Evolutionary conservation across 2,888 invertebrate genomes (phyloP), one percentile per base, ranked within the genome.

Genomic region (Pherbina coryleti): DNA sequence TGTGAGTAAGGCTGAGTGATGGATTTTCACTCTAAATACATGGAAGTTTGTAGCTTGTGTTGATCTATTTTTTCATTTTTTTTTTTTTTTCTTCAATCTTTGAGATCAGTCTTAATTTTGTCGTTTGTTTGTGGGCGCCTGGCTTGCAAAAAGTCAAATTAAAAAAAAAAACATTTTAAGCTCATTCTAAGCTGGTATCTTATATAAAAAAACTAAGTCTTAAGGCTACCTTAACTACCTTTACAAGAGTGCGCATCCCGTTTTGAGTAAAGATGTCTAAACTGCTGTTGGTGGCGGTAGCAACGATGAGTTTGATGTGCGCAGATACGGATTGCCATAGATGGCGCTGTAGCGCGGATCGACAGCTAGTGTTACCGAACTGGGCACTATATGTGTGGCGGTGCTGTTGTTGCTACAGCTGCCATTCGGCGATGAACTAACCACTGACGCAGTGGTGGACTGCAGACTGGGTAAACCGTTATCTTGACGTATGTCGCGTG

Each of bases 291-390:
- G 93, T 82, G 91, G 93, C 86, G 91, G 93, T 89, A 91, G 91
- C 82, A 90, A 86, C 62, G 89, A 90, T 62, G 89, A 92, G 81
- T 92, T 93, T 22, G 93, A 93, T 80, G 93, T 93, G 85, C 96
- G 91, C 82, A 96, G 91, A 89, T 96, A 97, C 0, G 97, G 96
- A 90, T 97, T 97, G 73, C 96, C 95, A 86, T 97, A 97, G 9
- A 95, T 94, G 67, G 97, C 97, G 74, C 96, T 96, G 89, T 95
- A 97, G 81, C 96, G 91, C 1, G 96, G 96, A 89, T 97, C 97
- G 37, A 97, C 94, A 66, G 85, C 88, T 64, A 89, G 67, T 8
- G 73, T 28, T 71, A 89, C 34, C 34, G 87, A 77, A 44, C 81
- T 85, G 53, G 88, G 84, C 74, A 85, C 85, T 19, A 84, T 82